Evolutionary conservation across 2,888 invertebrate genomes (phyloP).

Genomic region (Eupithecia subumbrata): DNA sequence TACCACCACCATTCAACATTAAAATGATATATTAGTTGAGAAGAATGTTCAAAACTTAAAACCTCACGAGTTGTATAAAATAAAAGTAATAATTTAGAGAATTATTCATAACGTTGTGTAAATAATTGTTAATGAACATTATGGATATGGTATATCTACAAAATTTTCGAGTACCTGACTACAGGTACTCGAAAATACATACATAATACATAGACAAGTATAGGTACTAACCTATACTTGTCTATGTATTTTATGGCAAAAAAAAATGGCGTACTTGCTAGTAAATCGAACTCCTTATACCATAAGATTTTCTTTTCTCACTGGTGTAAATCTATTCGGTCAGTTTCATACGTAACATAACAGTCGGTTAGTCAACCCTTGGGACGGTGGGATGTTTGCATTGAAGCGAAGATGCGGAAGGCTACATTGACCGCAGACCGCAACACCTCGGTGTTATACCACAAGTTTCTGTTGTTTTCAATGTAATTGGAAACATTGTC

Average conservation of each 20-base stretch:
- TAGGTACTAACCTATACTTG: no score
- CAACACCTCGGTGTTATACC: neutral
- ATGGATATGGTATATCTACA: neutral
- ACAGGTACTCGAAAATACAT: no score
- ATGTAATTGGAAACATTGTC: constrained; percentile 13
- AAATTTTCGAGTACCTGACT: neutral
- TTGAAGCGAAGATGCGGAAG: neutral
- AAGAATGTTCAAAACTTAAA: neutral
- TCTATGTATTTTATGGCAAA: neutral
- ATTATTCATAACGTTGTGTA: neutral
- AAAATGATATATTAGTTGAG: neutral
- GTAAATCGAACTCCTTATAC: neutral
- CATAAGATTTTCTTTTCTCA: no score
- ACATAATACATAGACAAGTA: no score
- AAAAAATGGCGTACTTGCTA: neutral
- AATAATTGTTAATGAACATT: neutral
- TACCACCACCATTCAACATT: constrained; percentile 23
- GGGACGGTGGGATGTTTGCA: neutral
- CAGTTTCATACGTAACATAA: no score
- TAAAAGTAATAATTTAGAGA: neutral
- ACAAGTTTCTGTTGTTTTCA: constrained; percentile 5
- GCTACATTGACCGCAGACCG: constrained; percentile 2
- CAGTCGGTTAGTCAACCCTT: no score
- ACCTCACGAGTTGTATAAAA: neutral
- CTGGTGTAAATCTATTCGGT: no score